These are phyloP conservation scores for Rhynchopsitta pachyrhyncha DNA, from an alignment of 2,113 vertebrate species.

Conservation along the genomic window DNA sequence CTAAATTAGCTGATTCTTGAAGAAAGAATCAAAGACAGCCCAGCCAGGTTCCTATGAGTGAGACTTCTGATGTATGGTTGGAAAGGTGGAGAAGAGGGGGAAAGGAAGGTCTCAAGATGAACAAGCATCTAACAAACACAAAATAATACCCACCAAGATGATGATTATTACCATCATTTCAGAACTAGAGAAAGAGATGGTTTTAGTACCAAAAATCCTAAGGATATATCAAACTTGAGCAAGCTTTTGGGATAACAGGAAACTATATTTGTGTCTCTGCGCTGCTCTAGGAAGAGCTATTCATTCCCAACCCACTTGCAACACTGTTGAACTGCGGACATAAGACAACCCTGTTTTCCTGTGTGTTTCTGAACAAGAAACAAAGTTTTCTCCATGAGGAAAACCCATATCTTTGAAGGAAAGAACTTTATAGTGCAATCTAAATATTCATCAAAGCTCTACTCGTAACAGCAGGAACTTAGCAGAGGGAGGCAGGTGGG, in stretches of 20 bases:
- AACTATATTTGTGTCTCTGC: background rate
- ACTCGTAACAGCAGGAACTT: conserved; percentile 43
- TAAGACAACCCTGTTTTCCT: background rate
- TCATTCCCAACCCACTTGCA: background rate
- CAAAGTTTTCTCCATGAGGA: conserved; percentile 21
- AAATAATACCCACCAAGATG: background rate
- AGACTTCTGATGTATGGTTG: background rate
- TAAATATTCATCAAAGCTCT: conserved; percentile 56
- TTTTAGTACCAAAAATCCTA: background rate
- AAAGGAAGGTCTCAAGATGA: background rate
- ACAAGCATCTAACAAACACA: background rate
- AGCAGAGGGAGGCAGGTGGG: conserved; percentile 39
- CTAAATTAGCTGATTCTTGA: background rate
- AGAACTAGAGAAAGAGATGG: background rate
- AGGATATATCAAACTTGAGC: background rate
- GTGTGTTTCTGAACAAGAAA: background rate
- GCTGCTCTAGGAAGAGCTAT: background rate
- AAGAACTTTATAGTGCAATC: conserved; percentile 43
- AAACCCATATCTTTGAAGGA: conserved; percentile 18
- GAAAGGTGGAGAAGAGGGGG: background rate
- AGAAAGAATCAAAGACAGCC: background rate
- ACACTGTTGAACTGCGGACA: background rate
- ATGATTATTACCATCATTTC: background rate
- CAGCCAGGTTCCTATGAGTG: background rate
- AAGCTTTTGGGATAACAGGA: background rate